Base-by-base conservation (phyloP, 2,888 invertebrate species). In the Caenorhabditis parvicauda region DNA sequence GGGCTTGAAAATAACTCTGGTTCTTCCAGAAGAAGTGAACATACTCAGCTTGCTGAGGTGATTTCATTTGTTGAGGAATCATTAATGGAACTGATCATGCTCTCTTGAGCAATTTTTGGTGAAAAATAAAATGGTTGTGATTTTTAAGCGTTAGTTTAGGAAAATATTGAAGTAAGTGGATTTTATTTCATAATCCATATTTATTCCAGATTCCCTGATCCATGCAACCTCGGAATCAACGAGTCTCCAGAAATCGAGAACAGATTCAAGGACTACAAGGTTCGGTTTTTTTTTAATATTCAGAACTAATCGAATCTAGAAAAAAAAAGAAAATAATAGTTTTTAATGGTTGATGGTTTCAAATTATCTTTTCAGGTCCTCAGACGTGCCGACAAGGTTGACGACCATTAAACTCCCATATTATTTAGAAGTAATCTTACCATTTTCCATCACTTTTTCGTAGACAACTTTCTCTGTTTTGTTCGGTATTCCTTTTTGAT, bases 181-280 rank as follows among this genome's bases (percentile, higher is more conserved):
- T 12, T 12, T 32, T 32, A 7, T 7, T 12, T 32, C 12, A 7
- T 7, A 12, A 39, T 12, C n/a, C 22, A 5, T 9, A 4, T 22
- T 24, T 25, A n/a, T 59, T 54, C 24, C 47, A 75, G 76, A 60
- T 62, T 73, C 32, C 72, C 72, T 54, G 77, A 77, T 51, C 76
- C 76, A 28, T 75, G 72, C 64, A 64, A 68, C 63, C 63, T 75
- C 45, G 77, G 77, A 43, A 62, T 77, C 51, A 77, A 77, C 64
- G 77, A 77, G 54, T 66, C 71, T 35, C 57, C 62, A 44, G 67
- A 72, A 50, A 59, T 77, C 52, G 75, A 77, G 60, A 64, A 63
- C 53, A 70, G 77, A 50, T 77, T 77, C 76, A 70, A 68, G 62
- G 76, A 77, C 67, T 77, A 75, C 74, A 75, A 76, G 68, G 72